Conservation (phyloP, 1,140 invertebrate species). For the Formica selysi region DNA sequence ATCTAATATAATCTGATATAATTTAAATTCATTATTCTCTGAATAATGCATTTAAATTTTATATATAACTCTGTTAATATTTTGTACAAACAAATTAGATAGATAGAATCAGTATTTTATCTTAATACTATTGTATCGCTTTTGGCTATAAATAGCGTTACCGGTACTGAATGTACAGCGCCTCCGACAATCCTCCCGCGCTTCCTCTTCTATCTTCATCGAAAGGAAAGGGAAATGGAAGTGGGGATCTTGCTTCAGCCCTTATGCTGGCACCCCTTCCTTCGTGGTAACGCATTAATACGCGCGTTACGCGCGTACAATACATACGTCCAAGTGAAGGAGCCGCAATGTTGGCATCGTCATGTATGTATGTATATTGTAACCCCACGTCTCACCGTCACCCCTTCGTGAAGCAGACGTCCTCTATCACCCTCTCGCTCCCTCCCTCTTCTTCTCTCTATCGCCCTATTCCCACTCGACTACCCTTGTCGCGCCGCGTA, state of each 20-base stretch:
- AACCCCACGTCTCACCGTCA: constrained; percentile 33
- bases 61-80: too few species aligned
- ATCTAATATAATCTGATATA: too few species aligned
- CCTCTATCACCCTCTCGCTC: constrained; percentile 12
- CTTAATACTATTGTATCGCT: constrained; percentile 19
- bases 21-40: too few species aligned
- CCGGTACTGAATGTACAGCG: constrained; percentile 73
- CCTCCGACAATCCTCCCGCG: constrained; percentile 61
- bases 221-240: not conserved
- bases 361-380: constrained; percentile 53
- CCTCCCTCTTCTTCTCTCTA: constrained; percentile 1
- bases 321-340: constrained; percentile 67
- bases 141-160: constrained; percentile 73
- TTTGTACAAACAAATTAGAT: too few species aligned
- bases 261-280: constrained; percentile 21
- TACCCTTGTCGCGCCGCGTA: constrained; percentile 37
- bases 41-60: too few species aligned
- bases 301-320: constrained; percentile 68
- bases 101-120: too few species aligned
- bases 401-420: constrained; percentile 64
- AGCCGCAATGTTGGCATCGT: constrained; percentile 53
- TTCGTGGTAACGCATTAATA: constrained; percentile 70
- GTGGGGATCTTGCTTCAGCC: constrained; percentile 33
- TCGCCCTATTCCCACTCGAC: constrained; percentile 17
- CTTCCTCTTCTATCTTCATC: not conserved